phyloP scores from a whole-genome alignment of 2,888 invertebrate genomes.

The Leucophenga maculata region DNA sequence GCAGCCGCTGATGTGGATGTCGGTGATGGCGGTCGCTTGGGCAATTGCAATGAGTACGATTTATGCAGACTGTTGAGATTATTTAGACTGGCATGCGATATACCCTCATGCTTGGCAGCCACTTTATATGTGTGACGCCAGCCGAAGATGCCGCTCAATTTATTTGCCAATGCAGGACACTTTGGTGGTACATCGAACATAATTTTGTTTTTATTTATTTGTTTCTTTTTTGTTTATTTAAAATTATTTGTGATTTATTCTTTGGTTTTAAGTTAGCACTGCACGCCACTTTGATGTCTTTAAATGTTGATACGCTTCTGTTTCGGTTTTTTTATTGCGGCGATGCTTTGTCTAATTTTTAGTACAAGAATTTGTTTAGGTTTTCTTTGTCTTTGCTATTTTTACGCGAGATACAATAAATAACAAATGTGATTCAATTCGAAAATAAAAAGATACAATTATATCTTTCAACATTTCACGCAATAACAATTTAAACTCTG shows the following conservation, averaged over 20 bases:
- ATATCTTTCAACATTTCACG: too few species aligned
- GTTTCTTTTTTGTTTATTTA: constrained; percentile 1
- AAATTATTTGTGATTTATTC: constrained; percentile 24
- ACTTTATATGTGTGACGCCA: constrained; percentile 88
- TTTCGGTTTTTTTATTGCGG: neutral
- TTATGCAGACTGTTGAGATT: constrained; percentile 64
- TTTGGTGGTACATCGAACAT: constrained; percentile 79
- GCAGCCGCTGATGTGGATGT: constrained; percentile 5
- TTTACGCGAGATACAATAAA: too few species aligned
- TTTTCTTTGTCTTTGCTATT: too few species aligned
- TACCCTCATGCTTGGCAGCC: constrained; percentile 81
- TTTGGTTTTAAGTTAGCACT: constrained; percentile 16
- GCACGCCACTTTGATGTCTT: neutral
- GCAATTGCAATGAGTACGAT: constrained; percentile 71
- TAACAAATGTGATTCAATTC: too few species aligned
- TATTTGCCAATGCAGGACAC: constrained; percentile 84
- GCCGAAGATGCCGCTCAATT: constrained; percentile 83
- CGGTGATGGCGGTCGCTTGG: constrained; percentile 65
- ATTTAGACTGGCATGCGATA: constrained; percentile 67
- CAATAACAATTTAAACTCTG: too few species aligned
- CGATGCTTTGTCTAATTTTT: neutral
- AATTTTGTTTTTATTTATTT: neutral
- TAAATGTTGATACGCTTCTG: neutral
- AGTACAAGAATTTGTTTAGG: too few species aligned
- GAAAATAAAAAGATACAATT: too few species aligned